Base-by-base conservation (phyloP, 2,797 vertebrate genomes). In the Sylvia borin region DNA sequence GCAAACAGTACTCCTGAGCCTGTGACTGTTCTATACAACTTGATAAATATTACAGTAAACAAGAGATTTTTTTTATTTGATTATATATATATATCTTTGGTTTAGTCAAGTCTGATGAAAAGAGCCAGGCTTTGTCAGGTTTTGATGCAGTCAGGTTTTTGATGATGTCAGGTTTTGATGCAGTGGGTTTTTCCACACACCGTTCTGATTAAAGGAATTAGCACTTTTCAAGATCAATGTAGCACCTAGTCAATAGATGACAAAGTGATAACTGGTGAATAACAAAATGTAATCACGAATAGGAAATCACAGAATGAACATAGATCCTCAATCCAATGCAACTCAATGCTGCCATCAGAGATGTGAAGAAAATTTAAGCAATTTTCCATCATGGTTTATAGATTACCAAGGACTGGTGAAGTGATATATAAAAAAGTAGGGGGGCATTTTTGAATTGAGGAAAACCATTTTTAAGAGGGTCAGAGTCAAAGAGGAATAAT, bases 401-500 rank as follows among this genome's bases (percentile, higher is more conserved):
- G 77, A 64, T 10, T 89, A 50, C 36, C 45, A 85, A 51, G 66
- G 15, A 58, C 58, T 68, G 10, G 18, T 62, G 27, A 71, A 83
- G 31, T 66, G 43, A 71, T 38, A 92, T 58, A 81, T 90, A 93
- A 83, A 93, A 83, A 67, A 88, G 55, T 18, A 77, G 2, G 3
- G 3, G 25, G 29, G 55, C 22, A 62, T 72, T 94, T 88, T 85
- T 82, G 54, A 76, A 74, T 27, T 42, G 47, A 88, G 20, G 2
- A 7, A 93, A 71, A 88, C 36, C 5, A 42, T 83, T 91, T 91
- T 88, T 85, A 57, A 94, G 48, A 60, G 11, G 25, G 40, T 76
- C 61, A 68, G 32, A 68, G 32, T 50, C 65, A 83, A 72, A 89
- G 40, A 68, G 72, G 34, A 83, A 58, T 75, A 95, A 96, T 58